A percentile compares a stretch with the other conserved stretches of the same genome.
Conservation (phyloP, 1,140 invertebrate genomes). For the Lucilia cuprina region DNA sequence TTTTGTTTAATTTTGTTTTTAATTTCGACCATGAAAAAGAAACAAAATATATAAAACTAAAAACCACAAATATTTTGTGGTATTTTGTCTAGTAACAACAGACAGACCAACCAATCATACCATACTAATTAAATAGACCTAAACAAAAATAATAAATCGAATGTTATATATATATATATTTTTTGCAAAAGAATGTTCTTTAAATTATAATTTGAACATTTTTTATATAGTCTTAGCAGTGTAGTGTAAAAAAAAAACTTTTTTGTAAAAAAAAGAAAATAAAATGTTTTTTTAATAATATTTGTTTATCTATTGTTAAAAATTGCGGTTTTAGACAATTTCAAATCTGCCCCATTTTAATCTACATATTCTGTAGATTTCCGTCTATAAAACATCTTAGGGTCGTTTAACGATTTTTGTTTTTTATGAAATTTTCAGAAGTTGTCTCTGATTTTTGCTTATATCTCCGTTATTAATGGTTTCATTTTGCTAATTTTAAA, state of each 20-base stretch:
- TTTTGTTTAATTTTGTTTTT: neutral
- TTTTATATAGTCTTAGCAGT: constrained; percentile 20
- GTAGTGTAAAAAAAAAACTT: neutral
- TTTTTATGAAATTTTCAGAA: too few relatives aligned
- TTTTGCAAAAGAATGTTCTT: constrained; percentile 27
- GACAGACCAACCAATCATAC: neutral
- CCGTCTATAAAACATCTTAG: too few relatives aligned
- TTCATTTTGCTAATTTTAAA: too few relatives aligned
- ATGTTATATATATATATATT: constrained; percentile 29
- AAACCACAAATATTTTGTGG: neutral
- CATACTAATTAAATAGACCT: neutral
- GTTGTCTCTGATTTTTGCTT: too few relatives aligned
- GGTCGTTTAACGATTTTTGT: too few relatives aligned
- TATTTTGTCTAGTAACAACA: neutral
- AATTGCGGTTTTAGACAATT: too few relatives aligned
- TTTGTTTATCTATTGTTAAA: too few relatives aligned
- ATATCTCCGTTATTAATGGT: too few relatives aligned
- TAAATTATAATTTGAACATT: neutral
- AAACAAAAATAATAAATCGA: neutral
- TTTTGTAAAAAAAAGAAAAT: constrained; percentile 17
- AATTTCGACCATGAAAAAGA: neutral
- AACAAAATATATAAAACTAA: neutral
- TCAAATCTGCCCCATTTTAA: too few relatives aligned
- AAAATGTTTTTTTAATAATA: constrained; percentile 11
- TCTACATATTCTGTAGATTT: too few relatives aligned